Conservation (phyloP, 2,797 vertebrate species). For the Xenops minutus region DNA sequence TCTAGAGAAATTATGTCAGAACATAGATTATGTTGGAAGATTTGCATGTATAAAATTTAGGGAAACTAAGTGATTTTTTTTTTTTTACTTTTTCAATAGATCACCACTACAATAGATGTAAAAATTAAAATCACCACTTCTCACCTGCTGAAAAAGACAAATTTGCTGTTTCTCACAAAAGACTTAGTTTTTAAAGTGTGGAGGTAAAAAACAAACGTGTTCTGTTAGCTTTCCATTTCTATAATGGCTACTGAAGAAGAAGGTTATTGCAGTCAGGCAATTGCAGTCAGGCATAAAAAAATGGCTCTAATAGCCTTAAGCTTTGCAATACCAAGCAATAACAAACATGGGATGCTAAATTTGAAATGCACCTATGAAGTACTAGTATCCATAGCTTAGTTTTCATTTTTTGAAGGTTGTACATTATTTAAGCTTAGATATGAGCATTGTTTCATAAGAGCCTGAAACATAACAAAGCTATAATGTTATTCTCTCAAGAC, state of each 20-base stretch:
- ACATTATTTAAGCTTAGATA: neutral
- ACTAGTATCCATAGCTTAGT: neutral
- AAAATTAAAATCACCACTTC: neutral
- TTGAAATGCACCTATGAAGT: neutral
- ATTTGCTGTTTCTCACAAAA: neutral
- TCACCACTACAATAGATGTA: neutral
- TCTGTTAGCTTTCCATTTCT: neutral
- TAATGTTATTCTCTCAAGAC: neutral
- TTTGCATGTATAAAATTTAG: neutral
- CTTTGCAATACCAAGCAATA: neutral
- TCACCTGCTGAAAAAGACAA: neutral
- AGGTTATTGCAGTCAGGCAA: accelerated
- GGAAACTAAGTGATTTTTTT: neutral
- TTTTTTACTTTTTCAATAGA: neutral
- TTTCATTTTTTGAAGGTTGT: neutral
- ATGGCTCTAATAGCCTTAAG: neutral
- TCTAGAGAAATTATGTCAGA: neutral
- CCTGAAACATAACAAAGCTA: neutral
- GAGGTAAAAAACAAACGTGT: neutral
- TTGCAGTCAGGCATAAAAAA: neutral
- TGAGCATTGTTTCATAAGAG: neutral
- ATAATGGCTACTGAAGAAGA: neutral
- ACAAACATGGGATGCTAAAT: neutral
- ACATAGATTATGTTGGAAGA: neutral
- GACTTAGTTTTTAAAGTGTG: neutral